A percentile compares a stretch with the other conserved stretches of the same genome.
These are phyloP conservation scores for Trachelus stipa DNA, from an alignment of 2,888 invertebrate species.

Conservation along the genomic window DNA sequence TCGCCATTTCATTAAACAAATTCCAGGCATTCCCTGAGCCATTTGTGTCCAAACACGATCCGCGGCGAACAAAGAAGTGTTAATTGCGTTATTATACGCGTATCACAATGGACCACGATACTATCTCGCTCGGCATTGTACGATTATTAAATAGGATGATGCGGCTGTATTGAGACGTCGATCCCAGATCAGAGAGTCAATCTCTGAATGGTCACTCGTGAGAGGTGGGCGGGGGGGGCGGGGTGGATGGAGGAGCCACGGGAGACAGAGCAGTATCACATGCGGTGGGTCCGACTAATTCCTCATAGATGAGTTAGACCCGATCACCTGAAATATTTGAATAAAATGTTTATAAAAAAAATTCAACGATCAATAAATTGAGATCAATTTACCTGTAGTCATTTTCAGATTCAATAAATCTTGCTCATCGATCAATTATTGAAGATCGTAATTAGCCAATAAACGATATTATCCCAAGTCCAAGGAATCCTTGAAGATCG, in stretches of 20 bases:
- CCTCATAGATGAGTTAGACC: no score
- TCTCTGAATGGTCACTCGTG: constrained; percentile 5
- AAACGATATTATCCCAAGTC: no score
- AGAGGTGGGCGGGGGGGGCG: background rate
- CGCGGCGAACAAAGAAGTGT: constrained; percentile 55
- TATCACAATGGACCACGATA: constrained; percentile 22
- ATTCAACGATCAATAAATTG: no score
- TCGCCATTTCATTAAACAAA: constrained; percentile 15
- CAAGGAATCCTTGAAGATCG: no score
- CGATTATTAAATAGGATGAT: constrained; percentile 66
- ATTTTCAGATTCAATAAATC: no score
- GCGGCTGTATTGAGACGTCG: constrained; percentile 58
- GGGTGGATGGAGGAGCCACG: background rate
- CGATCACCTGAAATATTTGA: no score
- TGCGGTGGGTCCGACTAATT: constrained; percentile 1
- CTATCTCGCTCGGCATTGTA: constrained; percentile 47
- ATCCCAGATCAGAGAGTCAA: constrained; percentile 33
- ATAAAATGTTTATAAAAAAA: no score
- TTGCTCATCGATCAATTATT: no score
- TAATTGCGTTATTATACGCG: constrained; percentile 62
- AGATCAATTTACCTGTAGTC: no score
- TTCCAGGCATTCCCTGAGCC: constrained; percentile 34
- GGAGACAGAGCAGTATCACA: background rate
- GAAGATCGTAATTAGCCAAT: no score
- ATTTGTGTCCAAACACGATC: constrained; percentile 42